These are phyloP conservation scores for Amphipoea lucens DNA, from an alignment of 2,888 invertebrate genomes.

Conservation along the genomic window DNA sequence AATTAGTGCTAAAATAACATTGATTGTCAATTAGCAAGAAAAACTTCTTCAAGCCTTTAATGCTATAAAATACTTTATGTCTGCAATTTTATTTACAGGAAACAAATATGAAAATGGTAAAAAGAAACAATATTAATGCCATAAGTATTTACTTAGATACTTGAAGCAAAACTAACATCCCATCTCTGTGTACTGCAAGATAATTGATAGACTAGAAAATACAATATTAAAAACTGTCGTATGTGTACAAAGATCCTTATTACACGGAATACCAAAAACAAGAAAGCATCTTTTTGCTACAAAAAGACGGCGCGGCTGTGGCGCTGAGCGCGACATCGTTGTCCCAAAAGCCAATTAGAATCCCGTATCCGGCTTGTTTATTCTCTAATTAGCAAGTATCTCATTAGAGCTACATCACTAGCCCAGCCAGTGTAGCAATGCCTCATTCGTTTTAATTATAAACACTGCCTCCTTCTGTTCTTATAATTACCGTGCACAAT, in stretches of 20 bases:
- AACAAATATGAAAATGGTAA: background rate
- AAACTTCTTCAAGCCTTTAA: conserved; percentile 27
- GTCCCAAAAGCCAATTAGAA: conserved; percentile 90
- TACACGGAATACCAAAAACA: conserved; percentile 57
- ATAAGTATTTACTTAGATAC: background rate
- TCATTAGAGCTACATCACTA: conserved; percentile 88
- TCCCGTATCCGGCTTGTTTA: conserved; percentile 88
- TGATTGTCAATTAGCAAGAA: conserved; percentile 51
- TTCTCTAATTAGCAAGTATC: conserved; percentile 89
- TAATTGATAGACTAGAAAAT: conserved; percentile 8
- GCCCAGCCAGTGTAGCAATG: conserved; percentile 80
- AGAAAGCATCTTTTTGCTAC: conserved; percentile 67
- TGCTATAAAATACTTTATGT: conserved; percentile 16
- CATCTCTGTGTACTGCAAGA: background rate
- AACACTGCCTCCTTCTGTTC: conserved; percentile 84
- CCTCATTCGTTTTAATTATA: conserved; percentile 90
- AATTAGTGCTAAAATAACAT: conserved; percentile 56
- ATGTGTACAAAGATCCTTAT: conserved; percentile 32
- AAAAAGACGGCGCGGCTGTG: conserved; percentile 67
- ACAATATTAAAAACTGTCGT: conserved; percentile 12
- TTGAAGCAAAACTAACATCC: background rate
- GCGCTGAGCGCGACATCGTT: conserved; percentile 74
- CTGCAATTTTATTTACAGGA: conserved; percentile 22
- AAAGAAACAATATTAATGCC: background rate
- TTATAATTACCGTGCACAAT: conserved; percentile 86